Base-by-base conservation (phyloP, 2,888 invertebrate species). In the Vanessa cardui region DNA sequence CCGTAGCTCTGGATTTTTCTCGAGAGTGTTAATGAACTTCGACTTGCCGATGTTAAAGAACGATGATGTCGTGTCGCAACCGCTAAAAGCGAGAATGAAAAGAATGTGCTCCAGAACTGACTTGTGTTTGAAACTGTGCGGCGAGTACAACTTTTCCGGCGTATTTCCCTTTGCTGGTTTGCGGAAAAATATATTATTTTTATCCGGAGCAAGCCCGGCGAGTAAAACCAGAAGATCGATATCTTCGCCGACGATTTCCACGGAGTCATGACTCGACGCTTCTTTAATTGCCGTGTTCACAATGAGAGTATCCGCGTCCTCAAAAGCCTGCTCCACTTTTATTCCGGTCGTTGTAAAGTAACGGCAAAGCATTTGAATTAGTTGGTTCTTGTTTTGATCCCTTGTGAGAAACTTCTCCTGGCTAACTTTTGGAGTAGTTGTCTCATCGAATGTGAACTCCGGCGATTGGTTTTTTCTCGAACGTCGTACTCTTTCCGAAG, bases 261-360 rank as follows among this genome's bases (percentile, higher is more conserved):
- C 73, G 81, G 78, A 74, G 26, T 75, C 74, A 69, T 71, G 67
- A 69, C 72, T 64, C 70, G 74, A 75, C 73, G 62, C 65, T 21
- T 71, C 78, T 76, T 82, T 79, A n/a, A n/a, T n/a, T 71, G 82
- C 80, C 73, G 82, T 82, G 64, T 85, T 78, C 59, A 84, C 73
- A 68, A 84, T 84, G 56, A 83, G 77, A 73, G 81, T 80, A 80
- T 83, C 83, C 66, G 80, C 81, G 79, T 83, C 81, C 81, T 82
- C 79, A 75, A 66, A 74, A 70, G 80, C 80, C 78, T 80, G 78
- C n/a, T 77, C 79, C 80, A 78, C 66, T 76, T 75, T 72, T 84
- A 83, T 78, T 79, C 77, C 70, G 75, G 78, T 77, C 76, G 68
- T 77, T 79, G 67, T 58, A 85, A 80, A 76, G 80, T 79, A 76